Evolutionary conservation across 30 jellyfish, hydroid and myxozoan genomes (phyloP).

Genomic region (Turritopsis rubra): DNA sequence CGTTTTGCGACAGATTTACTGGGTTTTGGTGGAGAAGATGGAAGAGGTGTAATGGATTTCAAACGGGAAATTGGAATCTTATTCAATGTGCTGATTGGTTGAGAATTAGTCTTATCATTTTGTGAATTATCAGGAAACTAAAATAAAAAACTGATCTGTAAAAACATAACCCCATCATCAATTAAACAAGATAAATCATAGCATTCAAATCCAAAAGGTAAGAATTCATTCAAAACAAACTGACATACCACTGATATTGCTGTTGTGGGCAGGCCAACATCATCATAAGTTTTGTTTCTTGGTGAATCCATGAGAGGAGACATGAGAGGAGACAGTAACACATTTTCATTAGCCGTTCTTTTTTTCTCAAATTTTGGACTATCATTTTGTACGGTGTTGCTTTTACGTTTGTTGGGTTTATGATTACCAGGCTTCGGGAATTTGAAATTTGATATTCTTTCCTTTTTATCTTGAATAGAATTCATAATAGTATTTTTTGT

Average conservation of each 20-base stretch:
- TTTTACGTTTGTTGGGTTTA: constrained; percentile 20
- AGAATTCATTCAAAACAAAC: too few species aligned
- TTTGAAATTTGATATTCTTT: constrained; percentile 1
- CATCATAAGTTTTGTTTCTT: neutral
- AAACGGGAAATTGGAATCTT: constrained; percentile 27
- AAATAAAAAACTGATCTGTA: neutral
- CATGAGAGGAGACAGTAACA: neutral
- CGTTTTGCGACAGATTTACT: constrained; percentile 17
- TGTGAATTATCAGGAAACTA: neutral
- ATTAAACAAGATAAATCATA: neutral
- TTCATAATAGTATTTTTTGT: constrained; percentile 25
- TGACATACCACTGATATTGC: neutral
- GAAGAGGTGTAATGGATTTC: neutral
- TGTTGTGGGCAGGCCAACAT: neutral
- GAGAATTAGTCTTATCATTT: neutral
- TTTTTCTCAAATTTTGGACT: neutral
- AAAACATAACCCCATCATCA: neutral
- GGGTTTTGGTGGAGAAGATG: neutral
- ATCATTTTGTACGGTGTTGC: neutral
- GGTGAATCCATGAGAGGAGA: neutral
- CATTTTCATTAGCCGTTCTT: neutral
- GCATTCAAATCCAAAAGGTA: too few species aligned
- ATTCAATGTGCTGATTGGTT: neutral
- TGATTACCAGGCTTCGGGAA: constrained; percentile 6
- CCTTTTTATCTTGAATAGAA: constrained; percentile 33